These are phyloP conservation scores for Centropyge bicolor DNA, from an alignment of 2,797 vertebrate species.

Conservation along the genomic window DNA sequence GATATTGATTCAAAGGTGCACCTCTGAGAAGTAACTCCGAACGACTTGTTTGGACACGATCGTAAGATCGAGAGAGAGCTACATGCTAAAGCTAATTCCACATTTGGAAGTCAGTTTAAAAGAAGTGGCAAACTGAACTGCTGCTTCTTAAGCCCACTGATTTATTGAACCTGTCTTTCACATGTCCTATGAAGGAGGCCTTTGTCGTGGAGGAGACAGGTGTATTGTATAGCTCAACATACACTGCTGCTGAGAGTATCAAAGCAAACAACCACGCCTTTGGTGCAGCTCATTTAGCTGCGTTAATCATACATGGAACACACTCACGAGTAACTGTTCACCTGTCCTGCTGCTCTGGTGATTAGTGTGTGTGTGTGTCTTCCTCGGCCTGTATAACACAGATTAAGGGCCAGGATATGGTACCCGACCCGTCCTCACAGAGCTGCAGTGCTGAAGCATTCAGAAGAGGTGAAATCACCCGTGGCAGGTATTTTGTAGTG, in stretches of 20 bases:
- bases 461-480: conserved; percentile 77
- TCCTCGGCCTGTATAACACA: conserved; percentile 11
- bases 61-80: conserved; percentile 35
- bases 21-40: conserved; percentile 38
- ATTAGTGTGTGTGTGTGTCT: conserved; percentile 26
- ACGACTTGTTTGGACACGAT: conserved; percentile 54
- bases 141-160: neutral
- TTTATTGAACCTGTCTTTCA: conserved; percentile 9
- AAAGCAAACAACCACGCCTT: conserved; percentile 76
- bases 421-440: conserved; percentile 37
- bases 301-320: conserved; percentile 75
- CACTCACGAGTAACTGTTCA: conserved; percentile 60
- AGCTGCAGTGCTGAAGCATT: conserved; percentile 57
- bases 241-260: conserved; percentile 56
- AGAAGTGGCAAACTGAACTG: conserved; percentile 23
- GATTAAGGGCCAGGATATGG: conserved; percentile 36
- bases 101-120: conserved; percentile 32
- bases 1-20: conserved; percentile 72
- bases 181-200: conserved; percentile 25
- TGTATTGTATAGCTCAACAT: conserved; percentile 40
- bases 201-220: conserved; percentile 28
- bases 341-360: conserved; percentile 45
- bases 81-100: conserved; percentile 36
- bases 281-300: conserved; percentile 62
- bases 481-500: conserved; percentile 60